Evolutionary conservation across 2,113 vertebrate genomes (phyloP).

Genomic region (Brachirus orientalis): DNA sequence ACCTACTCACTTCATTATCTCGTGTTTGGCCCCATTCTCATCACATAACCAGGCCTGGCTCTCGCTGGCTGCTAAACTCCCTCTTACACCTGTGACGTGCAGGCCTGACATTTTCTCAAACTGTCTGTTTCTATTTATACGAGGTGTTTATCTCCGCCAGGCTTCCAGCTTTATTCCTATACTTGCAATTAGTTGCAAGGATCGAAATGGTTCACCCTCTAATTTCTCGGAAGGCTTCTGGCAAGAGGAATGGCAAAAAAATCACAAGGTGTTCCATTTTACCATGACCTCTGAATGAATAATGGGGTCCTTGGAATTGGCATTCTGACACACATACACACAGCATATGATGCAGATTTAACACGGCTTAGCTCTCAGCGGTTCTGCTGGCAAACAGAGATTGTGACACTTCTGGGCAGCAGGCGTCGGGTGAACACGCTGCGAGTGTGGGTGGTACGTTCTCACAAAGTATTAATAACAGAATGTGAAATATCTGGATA

Average conservation of each 20-base stretch:
- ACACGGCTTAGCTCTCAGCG: constrained; percentile 32
- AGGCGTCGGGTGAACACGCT: constrained; percentile 16
- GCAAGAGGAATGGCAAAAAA: constrained; percentile 23
- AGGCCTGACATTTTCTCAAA: constrained; percentile 28
- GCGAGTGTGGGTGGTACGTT: constrained; percentile 45
- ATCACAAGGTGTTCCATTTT: constrained; percentile 73
- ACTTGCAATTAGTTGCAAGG: constrained; percentile 54
- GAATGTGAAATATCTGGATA: constrained; percentile 7
- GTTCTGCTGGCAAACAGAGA: constrained; percentile 32
- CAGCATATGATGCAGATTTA: constrained; percentile 33
- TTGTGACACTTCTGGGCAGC: constrained; percentile 20
- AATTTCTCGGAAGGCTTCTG: constrained; percentile 45
- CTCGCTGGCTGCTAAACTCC: constrained; percentile 45
- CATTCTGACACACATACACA: constrained; percentile 17
- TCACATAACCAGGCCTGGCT: constrained; percentile 20
- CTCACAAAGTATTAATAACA: constrained; percentile 19
- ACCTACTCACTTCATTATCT: constrained; percentile 66
- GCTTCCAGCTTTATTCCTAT: constrained; percentile 28
- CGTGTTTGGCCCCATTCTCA: constrained; percentile 57
- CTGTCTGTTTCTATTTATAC: constrained; percentile 62
- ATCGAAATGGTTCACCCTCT: constrained; percentile 50
- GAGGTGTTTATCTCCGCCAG: constrained; percentile 53
- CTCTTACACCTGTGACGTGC: constrained; percentile 44
- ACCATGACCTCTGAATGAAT: constrained; percentile 55
- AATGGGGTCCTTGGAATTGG: constrained; percentile 42